Base-by-base conservation (phyloP, 2,797 vertebrate genomes). In the Anas capensis region DNA sequence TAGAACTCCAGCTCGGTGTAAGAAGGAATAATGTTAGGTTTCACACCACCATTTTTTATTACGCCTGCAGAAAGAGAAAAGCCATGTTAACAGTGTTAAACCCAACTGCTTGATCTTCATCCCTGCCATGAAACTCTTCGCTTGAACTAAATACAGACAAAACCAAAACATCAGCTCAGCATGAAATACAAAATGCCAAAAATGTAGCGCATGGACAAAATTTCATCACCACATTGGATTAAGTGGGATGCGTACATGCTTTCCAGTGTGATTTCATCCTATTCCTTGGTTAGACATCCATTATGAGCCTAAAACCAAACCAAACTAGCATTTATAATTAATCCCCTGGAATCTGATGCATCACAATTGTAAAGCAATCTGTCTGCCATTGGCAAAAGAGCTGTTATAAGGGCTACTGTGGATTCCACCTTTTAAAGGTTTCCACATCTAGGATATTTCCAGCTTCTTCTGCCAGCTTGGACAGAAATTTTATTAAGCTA, bases 31-130 rank as follows among this genome's bases (percentile, higher is more conserved):
- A 99, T 98, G 96, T 99, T 99, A 79, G 99, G 98, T 95, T 98
- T 99, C 96, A 98, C 97, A 14, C 99, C 98, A 93, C 98, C 99
- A 64, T 99, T 98, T 97, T 98, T 99, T 97, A 99, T 99, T 97
- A 99, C 97, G 76, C 99, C 99, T 99, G 80, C 15, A 95, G 96
- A 66, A 83, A 89, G 48, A 69, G 51, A 95, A 94, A 80, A 97
- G 81, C 38, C 34, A 23, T 44, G 16, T 93, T 80, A 92, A 16
- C 64, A 72, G 65, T 27, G 4, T 49, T 69, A 60, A 79, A 76
- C 18, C 46, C 23, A 89, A 61, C 19, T 20, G 11, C 18, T 54
- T 69, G 3, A 44, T 19, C 64, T 69, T 83, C 56, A 78, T n/a
- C 20, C 12, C 20, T 38, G 21, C 14, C 14, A 40, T 14, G 20